Evolutionary conservation across 37 sponge, comb jelly and placozoan genomes (phyloP).

Genomic region (Eunapius fragilis): DNA sequence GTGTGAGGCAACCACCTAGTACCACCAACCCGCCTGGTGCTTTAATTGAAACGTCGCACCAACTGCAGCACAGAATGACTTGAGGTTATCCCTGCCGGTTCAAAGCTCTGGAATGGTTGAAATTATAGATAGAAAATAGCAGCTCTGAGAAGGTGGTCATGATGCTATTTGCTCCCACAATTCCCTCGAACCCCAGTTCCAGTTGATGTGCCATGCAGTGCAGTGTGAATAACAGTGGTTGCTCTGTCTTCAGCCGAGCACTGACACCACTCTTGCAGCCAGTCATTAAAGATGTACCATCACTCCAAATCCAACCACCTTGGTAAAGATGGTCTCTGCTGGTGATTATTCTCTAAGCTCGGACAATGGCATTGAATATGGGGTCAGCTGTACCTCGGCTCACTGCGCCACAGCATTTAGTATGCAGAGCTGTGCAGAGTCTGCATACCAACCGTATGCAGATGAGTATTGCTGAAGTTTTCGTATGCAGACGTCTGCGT

Average conservation of each 20-base stretch:
- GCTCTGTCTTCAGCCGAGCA: background rate
- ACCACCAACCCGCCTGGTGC: background rate
- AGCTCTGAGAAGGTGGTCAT: background rate
- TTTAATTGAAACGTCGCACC: background rate
- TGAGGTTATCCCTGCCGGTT: constrained; percentile 1
- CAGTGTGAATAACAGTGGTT: background rate
- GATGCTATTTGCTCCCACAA: background rate
- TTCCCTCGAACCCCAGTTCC: background rate
- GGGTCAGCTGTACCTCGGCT: too few relatives aligned
- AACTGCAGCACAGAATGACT: background rate
- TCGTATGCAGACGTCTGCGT: too few relatives aligned
- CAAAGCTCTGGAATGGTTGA: background rate
- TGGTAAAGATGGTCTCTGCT: background rate
- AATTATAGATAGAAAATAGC: too few relatives aligned
- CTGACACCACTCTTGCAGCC: too few relatives aligned
- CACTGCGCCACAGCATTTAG: too few relatives aligned
- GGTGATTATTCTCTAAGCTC: background rate
- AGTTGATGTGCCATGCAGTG: constrained; percentile 20
- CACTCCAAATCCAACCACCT: constrained; percentile 28
- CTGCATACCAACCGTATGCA: too few relatives aligned
- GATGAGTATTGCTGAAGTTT: too few relatives aligned
- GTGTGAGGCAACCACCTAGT: constrained; percentile 3
- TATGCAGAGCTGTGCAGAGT: too few relatives aligned
- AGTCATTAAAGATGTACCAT: constrained; percentile 21
- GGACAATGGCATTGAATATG: background rate